Evolutionary conservation across 2,113 vertebrate species (phyloP), one percentile per base, ranked within the genome.

Genomic region (Uria lomvia): DNA sequence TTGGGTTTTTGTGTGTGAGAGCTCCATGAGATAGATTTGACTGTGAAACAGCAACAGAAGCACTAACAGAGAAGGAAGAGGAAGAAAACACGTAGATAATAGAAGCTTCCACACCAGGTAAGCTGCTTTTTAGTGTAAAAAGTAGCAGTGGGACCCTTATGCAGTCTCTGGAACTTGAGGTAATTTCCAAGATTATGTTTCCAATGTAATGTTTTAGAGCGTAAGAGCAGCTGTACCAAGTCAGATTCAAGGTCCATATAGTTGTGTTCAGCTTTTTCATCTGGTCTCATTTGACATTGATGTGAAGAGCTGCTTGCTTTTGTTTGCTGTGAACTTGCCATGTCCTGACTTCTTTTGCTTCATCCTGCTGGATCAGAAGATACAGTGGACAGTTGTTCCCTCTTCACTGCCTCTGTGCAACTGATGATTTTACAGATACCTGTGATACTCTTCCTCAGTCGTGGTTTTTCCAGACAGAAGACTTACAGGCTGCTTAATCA

Each of bases 41-140:
- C 34, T 74, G 21, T 85, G 45, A 73, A 85, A 66, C 15, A 83
- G 75, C 68, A 85, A 56, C 10, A 59, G 81, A 90, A 88, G 17
- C 65, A 56, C 22, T 87, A 81, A 42, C 14, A 72, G 36, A 83
- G 45, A 75, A 79, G 36, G 43, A 75, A n/a, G 63, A 68, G 23
- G 63, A 90, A 81, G 60, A 78, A 22, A 88, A 52, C 36, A 47
- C 13, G 5, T 88, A 86, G 60, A 40, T 94, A 71, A 82, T 66
- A 85, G 73, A 74, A 77, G 13, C 78, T 94, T 88, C 90, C 32
- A 14, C 40, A 62, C 30, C 55, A 86, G 90, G 45, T 96, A 94
- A 95, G 90, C 94, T 92, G 92, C 83, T 94, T 94, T 90, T 86
- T 75, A 15, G 56, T 88, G 42, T 91, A 82, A 92, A 94, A 91